These are phyloP conservation scores for Kryptopterus vitreolus DNA, from an alignment of 2,797 vertebrate species.

Conservation along the genomic window DNA sequence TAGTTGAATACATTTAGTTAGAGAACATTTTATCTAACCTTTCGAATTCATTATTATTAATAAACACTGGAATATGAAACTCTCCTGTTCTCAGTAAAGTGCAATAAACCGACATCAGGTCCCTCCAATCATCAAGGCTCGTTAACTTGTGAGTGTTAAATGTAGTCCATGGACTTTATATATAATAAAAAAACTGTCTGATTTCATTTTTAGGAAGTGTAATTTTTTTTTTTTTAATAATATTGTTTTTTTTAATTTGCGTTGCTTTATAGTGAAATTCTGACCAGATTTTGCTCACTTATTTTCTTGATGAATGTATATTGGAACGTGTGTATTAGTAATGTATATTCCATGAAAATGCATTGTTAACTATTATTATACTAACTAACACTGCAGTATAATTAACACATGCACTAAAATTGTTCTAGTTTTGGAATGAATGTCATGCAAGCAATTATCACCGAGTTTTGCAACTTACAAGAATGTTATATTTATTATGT, in stretches of 20 bases:
- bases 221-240: too few species aligned
- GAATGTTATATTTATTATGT: too few species aligned
- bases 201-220: background rate
- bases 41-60: slow-evolving; percentile 1
- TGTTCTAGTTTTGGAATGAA: background rate
- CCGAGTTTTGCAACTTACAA: too few species aligned
- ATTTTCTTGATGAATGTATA: background rate
- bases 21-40: slow-evolving; percentile 1
- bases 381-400: too few species aligned
- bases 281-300: background rate
- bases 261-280: background rate
- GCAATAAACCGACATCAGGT: slow-evolving; percentile 7
- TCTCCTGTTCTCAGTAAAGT: background rate
- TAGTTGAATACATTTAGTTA: slow-evolving; percentile 8
- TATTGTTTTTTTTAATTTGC: too few species aligned
- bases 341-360: background rate
- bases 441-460: too few species aligned
- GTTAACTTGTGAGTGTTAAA: background rate
- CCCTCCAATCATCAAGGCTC: background rate
- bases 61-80: background rate
- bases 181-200: background rate
- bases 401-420: too few species aligned
- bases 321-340: background rate
- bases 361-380: background rate
- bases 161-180: background rate